These are phyloP conservation scores for Eristalis pertinax DNA, from an alignment of 2,888 invertebrate genomes.

Conservation along the genomic window DNA sequence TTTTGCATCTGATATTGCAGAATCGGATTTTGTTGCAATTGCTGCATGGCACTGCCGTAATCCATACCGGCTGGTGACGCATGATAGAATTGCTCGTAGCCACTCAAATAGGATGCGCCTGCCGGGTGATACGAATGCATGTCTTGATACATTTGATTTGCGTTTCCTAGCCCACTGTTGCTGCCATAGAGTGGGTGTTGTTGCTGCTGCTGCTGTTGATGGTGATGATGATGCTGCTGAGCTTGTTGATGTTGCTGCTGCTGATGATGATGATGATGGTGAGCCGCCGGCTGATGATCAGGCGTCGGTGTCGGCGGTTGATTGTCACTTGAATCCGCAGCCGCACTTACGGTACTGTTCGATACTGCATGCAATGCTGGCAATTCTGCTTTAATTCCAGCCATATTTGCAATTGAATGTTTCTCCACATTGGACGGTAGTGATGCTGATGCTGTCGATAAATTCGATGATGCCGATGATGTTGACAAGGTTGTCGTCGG, in stretches of 20 bases:
- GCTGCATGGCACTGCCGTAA: constrained; percentile 72
- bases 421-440: constrained; percentile 49
- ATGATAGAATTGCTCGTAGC: constrained; percentile 81
- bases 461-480: not conserved
- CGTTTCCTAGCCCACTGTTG: constrained; percentile 65
- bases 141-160: constrained; percentile 73
- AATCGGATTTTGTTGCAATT: constrained; percentile 57
- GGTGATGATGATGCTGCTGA: constrained; percentile 82
- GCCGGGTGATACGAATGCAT: constrained; percentile 73
- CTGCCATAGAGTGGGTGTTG: constrained; percentile 73
- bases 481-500: not conserved
- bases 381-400: constrained; percentile 78
- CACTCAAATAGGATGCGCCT: constrained; percentile 77
- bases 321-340: constrained; percentile 89
- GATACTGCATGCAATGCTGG: constrained; percentile 79
- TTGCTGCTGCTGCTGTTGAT: constrained; percentile 69
- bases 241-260: constrained; percentile 82
- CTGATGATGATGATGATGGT: constrained; percentile 50
- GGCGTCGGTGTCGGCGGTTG: constrained; percentile 81
- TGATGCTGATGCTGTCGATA: not conserved
- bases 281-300: constrained; percentile 70
- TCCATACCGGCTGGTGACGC: constrained; percentile 74
- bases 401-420: constrained; percentile 73
- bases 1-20: constrained; percentile 65
- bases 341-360: constrained; percentile 84